Evolutionary conservation across 2,888 invertebrate genomes (phyloP).

Genomic region (Thecophora atra): DNA sequence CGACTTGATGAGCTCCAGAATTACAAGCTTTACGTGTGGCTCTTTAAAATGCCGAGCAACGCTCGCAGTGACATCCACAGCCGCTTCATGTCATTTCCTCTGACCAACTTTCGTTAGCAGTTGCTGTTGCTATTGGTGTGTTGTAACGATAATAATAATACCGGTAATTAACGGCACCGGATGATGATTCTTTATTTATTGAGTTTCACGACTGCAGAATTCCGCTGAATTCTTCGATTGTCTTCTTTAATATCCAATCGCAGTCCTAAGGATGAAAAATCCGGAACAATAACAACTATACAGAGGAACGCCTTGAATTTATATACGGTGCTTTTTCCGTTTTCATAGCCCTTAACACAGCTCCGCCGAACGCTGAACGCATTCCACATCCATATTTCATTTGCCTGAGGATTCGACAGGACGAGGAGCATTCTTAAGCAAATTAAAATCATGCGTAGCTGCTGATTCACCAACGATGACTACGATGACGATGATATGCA

Average conservation of each 20-base stretch:
- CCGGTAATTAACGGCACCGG: constrained; percentile 46
- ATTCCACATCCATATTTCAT: neutral
- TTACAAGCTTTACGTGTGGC: neutral
- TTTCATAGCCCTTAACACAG: neutral
- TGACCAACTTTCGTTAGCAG: neutral
- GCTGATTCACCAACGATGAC: no score
- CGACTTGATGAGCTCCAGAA: neutral
- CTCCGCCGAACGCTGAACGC: neutral
- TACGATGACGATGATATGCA: no score
- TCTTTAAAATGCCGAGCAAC: constrained; percentile 4
- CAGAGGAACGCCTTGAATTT: constrained; percentile 3
- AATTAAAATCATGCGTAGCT: no score
- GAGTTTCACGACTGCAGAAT: neutral
- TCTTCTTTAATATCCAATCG: neutral
- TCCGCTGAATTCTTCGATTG: constrained; percentile 7
- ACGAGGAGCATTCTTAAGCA: no score
- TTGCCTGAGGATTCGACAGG: no score
- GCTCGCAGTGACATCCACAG: neutral
- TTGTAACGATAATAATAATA: constrained; percentile 5
- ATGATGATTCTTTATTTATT: constrained; percentile 38
- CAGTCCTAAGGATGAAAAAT: no score
- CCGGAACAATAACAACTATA: neutral
- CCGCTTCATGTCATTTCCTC: no score
- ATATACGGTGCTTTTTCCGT: neutral
- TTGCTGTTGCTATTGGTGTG: no score